Conservation (phyloP, 1,140 invertebrate species). For the Leptinotarsa texana region DNA sequence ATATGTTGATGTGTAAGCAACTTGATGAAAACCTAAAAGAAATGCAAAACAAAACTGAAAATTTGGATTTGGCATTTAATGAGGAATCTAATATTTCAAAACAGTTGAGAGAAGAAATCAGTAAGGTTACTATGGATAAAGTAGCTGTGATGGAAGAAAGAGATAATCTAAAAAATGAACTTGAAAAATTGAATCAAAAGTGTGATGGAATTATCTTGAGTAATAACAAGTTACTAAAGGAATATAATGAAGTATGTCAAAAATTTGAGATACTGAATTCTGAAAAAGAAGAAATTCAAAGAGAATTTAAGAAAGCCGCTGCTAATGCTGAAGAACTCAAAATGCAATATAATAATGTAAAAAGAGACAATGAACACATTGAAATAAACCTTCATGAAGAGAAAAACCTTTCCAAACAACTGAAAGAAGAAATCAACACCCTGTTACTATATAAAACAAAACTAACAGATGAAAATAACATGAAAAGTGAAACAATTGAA, state of each 20-base stretch:
- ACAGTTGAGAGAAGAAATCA: constrained; percentile 1
- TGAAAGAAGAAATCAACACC: constrained; percentile 12
- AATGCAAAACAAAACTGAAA: not conserved
- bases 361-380: not conserved
- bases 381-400: constrained; percentile 15
- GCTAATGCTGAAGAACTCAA: constrained; percentile 17
- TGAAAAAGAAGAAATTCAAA: constrained; percentile 15
- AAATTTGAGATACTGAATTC: not conserved
- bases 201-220: not conserved
- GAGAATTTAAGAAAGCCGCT: not conserved
- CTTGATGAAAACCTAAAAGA: not conserved
- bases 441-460: constrained; percentile 6
- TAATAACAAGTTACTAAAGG: constrained; percentile 15
- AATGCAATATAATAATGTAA: constrained; percentile 1
- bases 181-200: constrained; percentile 4
- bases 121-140: not conserved
- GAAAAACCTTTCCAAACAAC: constrained; percentile 15
- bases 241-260: not conserved
- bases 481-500: no score
- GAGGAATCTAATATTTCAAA: not conserved
- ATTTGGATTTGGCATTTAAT: not conserved
- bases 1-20: not conserved
- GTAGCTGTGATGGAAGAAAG: not conserved
- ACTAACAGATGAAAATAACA: no score
- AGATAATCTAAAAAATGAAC: constrained; percentile 7